A percentile compares a stretch with the other conserved stretches of the same genome.
phyloP scores from a whole-genome alignment of 2,797 vertebrate genomes.

The Phalanger gymnotis region DNA sequence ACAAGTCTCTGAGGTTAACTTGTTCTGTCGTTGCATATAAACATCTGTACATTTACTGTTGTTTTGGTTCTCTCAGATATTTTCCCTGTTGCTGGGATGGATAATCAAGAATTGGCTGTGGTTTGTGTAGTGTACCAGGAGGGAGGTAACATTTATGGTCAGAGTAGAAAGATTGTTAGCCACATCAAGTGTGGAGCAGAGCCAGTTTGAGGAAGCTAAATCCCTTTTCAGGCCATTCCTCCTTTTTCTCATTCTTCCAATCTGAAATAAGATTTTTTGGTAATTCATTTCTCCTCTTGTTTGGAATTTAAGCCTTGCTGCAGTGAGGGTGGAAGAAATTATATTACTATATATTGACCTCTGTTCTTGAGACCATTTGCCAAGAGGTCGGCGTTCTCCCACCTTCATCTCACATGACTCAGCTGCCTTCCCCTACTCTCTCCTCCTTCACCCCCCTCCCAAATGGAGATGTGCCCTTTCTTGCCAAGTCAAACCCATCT shows the following conservation, averaged over 20 bases:
- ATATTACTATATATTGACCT: neutral
- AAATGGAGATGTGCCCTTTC: neutral
- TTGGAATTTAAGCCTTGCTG: neutral
- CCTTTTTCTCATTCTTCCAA: neutral
- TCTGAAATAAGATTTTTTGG: neutral
- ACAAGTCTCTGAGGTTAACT: neutral
- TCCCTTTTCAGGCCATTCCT: neutral
- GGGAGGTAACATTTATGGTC: neutral
- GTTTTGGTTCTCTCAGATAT: neutral
- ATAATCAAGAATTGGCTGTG: neutral
- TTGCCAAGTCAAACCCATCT: too few species aligned
- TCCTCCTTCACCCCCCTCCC: neutral
- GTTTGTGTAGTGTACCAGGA: neutral
- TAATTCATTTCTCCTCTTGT: neutral
- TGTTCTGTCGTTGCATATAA: neutral
- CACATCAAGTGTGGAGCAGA: neutral
- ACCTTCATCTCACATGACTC: neutral
- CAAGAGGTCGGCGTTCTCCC: neutral
- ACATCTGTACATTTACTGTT: neutral
- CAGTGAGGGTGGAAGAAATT: neutral
- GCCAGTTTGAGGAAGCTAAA: neutral
- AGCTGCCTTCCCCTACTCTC: neutral
- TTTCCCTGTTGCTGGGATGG: neutral
- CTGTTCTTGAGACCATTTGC: neutral
- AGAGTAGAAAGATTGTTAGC: neutral